phyloP scores from a whole-genome alignment of 2,113 vertebrate genomes.

The Brachyhypopomus gauderio region DNA sequence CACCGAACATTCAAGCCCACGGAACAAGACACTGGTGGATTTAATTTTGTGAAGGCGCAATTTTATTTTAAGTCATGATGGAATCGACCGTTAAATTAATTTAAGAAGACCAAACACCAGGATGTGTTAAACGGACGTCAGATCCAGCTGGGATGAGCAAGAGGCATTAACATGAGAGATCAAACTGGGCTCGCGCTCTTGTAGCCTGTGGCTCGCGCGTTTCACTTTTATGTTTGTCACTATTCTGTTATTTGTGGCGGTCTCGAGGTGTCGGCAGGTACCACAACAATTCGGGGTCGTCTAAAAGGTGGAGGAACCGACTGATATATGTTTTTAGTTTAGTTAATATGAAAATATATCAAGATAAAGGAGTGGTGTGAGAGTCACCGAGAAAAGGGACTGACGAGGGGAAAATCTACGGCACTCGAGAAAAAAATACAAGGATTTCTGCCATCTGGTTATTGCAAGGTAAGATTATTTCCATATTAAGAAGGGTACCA shows the following conservation, averaged over 20 bases:
- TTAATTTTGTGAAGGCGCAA: slow-evolving; percentile 2
- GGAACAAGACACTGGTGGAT: slow-evolving; percentile 36
- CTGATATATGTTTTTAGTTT: background rate
- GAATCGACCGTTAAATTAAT: background rate
- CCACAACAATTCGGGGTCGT: background rate
- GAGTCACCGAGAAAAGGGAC: background rate
- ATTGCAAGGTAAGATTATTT: slow-evolving; percentile 53
- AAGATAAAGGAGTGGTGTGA: background rate
- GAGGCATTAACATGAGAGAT: no score
- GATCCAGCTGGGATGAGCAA: no score
- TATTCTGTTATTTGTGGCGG: no score
- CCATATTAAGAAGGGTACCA: background rate
- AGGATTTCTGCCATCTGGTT: slow-evolving; percentile 55
- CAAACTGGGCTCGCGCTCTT: no score
- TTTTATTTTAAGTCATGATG: background rate
- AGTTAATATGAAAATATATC: background rate
- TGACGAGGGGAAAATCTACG: slow-evolving; percentile 34
- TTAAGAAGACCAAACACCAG: background rate
- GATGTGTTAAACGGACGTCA: no score
- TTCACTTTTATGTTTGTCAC: no score
- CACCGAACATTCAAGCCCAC: background rate
- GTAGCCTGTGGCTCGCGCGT: no score
- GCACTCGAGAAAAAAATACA: slow-evolving; percentile 31
- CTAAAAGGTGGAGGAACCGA: background rate
- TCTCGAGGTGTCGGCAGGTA: background rate